Base-by-base conservation (phyloP, 2,797 vertebrate genomes). In the Rhabdomys pumilio region DNA sequence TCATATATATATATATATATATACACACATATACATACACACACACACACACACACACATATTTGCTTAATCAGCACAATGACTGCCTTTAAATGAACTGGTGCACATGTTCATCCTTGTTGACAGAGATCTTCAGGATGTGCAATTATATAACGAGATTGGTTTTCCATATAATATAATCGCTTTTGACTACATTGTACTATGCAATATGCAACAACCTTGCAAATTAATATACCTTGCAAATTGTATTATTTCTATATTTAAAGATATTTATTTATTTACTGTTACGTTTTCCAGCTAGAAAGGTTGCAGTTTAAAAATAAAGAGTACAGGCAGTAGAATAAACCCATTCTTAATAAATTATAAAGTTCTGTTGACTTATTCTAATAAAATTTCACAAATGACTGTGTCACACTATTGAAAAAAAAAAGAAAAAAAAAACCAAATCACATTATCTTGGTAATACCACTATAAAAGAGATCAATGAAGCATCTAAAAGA, bases 301-400 rank as follows among this genome's bases (percentile, higher is more conserved):
- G 4, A 81, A 12, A 29, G 63, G 34, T 85, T 95, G 41, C 53
- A 55, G 31, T 82, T 63, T 93, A 63, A 61, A 91, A 53, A 97
- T 86, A 31, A 86, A 93, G 90, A 88, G 31, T 72, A 3, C 14
- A 34, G 59, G 31, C 57, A 34, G 63, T 93, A 10, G 91, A 94
- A 75, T 80, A 20, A 89, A 38, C 38, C 59, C 77, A 47, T 92
- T 83, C 61, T 69, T 63, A 81, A 93, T 96, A 96, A 90, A 94
- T 88, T 57, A 41, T 72, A 92, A 90, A 94, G 79, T 95, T 91
- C 55, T 82, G 24, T 94, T 65, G 12, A 38, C 15, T 81, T 93
- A 29, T 50, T 95, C 93, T 84, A 86, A 80, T 79, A 89, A 97
- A 96, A 92, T 63, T 22, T 41, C 41, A 94, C 91, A 93, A 79